Evolutionary conservation across 2,888 invertebrate species (phyloP).

Genomic region (Charanyca ferruginea): DNA sequence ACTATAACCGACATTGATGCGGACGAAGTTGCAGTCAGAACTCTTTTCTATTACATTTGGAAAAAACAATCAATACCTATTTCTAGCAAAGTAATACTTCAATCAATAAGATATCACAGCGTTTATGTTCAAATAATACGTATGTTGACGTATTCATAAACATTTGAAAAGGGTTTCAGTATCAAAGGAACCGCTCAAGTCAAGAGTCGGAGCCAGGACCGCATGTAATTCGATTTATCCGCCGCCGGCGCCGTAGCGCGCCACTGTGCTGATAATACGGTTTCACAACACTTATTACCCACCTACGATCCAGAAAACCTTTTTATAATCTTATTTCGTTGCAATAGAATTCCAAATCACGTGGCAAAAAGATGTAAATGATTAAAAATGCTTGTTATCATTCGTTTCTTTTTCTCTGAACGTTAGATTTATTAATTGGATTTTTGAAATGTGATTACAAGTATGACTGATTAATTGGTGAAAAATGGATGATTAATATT

Average conservation of each 20-base stretch:
- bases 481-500: conserved; percentile 11
- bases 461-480: conserved; percentile 40
- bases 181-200: conserved; percentile 74
- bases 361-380: neutral
- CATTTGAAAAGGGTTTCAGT: conserved; percentile 73
- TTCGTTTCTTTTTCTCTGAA: conserved; percentile 24
- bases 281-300: conserved; percentile 63
- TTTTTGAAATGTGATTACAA: conserved; percentile 19
- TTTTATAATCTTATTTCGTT: conserved; percentile 35
- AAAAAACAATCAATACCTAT: no score
- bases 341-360: conserved; percentile 27
- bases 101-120: neutral
- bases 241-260: conserved; percentile 65
- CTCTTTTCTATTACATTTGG: no score
- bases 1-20: no score
- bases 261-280: conserved; percentile 75
- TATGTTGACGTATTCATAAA: conserved; percentile 59
- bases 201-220: conserved; percentile 74
- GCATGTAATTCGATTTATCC: conserved; percentile 80
- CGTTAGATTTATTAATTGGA: conserved; percentile 45
- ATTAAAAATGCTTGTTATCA: conserved; percentile 9
- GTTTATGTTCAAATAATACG: conserved; percentile 25
- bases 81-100: neutral
- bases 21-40: no score
- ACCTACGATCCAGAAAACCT: conserved; percentile 27